These are phyloP conservation scores for Hypselothyrea guttata DNA, from an alignment of 2,888 invertebrate species.

Conservation along the genomic window DNA sequence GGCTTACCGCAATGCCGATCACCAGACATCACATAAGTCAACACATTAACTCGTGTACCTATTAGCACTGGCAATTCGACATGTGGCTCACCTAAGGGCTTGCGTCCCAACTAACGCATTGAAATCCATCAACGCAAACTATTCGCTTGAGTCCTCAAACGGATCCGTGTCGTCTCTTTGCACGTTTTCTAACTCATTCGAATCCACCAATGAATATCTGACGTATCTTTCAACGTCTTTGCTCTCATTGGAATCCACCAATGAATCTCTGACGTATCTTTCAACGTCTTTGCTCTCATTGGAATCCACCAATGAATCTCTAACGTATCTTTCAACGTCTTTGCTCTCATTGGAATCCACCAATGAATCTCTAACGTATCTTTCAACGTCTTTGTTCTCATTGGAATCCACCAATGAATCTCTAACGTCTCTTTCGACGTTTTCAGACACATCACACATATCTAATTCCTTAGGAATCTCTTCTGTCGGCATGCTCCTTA, in stretches of 20 bases:
- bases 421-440: too few relatives aligned
- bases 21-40: slow-evolving; percentile 3
- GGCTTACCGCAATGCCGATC: slow-evolving; percentile 2
- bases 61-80: slow-evolving; percentile 1
- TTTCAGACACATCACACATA: slow-evolving; percentile 2
- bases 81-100: not conserved
- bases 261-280: not conserved
- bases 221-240: not conserved
- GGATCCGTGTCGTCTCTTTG: slow-evolving; percentile 2
- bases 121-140: slow-evolving; percentile 3
- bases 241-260: not conserved
- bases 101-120: not conserved
- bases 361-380: too few relatives aligned
- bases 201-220: not conserved
- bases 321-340: too few relatives aligned
- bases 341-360: too few relatives aligned
- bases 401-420: too few relatives aligned
- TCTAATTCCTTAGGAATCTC: slow-evolving; percentile 6
- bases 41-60: slow-evolving; percentile 11
- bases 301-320: too few relatives aligned
- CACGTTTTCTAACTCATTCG: not conserved
- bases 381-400: too few relatives aligned
- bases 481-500: slow-evolving; percentile 4
- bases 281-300: too few relatives aligned
- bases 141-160: slow-evolving; percentile 1